phyloP scores from a whole-genome alignment of 2,888 invertebrate genomes.

The Clostera curtula region DNA sequence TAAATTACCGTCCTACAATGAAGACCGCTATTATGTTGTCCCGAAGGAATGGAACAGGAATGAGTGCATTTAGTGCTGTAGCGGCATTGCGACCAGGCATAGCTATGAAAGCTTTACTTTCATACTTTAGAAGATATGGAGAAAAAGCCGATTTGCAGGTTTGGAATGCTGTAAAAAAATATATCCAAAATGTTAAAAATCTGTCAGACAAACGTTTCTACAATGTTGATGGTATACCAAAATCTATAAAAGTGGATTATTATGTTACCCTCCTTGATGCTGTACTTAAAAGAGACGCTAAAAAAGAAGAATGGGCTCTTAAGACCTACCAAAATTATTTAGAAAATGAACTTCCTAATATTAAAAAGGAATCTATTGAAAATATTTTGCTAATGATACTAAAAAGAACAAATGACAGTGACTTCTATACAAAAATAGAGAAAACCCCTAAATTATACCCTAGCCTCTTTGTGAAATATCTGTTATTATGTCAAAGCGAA shows the following conservation, averaged over 20 bases:
- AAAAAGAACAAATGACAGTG: slow-evolving; percentile 11
- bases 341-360: slow-evolving; percentile 23
- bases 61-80: slow-evolving; percentile 21
- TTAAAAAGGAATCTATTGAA: slow-evolving; percentile 22
- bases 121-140: slow-evolving; percentile 23
- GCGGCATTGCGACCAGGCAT: slow-evolving; percentile 26
- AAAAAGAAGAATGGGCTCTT: slow-evolving; percentile 10
- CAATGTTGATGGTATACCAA: too few relatives aligned
- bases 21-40: slow-evolving; percentile 33
- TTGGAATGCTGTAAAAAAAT: too few relatives aligned
- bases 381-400: slow-evolving; percentile 19
- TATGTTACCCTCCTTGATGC: too few relatives aligned
- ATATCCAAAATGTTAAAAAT: too few relatives aligned
- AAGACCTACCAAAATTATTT: slow-evolving; percentile 24
- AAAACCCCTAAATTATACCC: slow-evolving; percentile 15
- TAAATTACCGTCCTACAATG: slow-evolving; percentile 29
- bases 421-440: too few relatives aligned
- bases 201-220: too few relatives aligned
- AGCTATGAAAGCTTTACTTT: slow-evolving; percentile 29
- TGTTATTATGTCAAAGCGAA: slow-evolving; percentile 30
- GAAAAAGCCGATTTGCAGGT: too few relatives aligned
- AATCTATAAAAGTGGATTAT: too few relatives aligned
- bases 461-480: slow-evolving; percentile 34
- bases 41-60: slow-evolving; percentile 19
- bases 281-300: slow-evolving; percentile 17